Evolutionary conservation across 2,113 vertebrate species (phyloP), one percentile per base, ranked within the genome.

Genomic region (Pomatostomus ruficeps): DNA sequence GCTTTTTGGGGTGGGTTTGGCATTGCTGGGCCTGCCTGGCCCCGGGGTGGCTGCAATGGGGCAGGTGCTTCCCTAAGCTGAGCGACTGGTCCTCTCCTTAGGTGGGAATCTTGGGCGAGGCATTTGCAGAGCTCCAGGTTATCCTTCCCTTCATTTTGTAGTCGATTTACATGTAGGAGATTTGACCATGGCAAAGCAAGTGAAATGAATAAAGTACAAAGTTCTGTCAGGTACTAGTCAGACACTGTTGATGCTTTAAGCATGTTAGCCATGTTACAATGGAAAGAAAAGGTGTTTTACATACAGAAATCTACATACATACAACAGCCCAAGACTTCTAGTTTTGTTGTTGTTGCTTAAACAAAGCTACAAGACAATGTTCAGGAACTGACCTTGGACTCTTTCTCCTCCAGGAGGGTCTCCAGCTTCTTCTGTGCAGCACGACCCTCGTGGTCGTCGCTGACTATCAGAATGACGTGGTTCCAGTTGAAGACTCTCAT

Each of bases 401-500:
- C 99, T 52, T 98, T 98, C 97, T 99, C 99, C 97, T 99, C 99
- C 98, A 99, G 93, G 54, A 99, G 98, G 10, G 99, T 99, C 98
- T 99, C 99, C 61, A 99, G 98, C 95, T 99, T 99, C 98, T 99
- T 99, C 91, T 99, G 99, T 25, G 99, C 99, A 5, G 99, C 99
- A 38, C 99, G 98, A 87, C 99, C 99, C 97, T 99, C 99, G 17
- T 99, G 99, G 98, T 99, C 99, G 12, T 99, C 99, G 11, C 99
- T 99, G 96, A 99, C 99, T 57, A 99, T 99, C 94, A 99, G 98
- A 94, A 99, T 99, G 97, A 99, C 98, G 97, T 99, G 99, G 95
- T 99, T 99, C 99, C 99, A 99, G 98, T 98, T 98, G 97, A 99
- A 99, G 91, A 99, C 98, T 9, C 99, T 98, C 99, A 99, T 99